Conservation (phyloP, 2,113 vertebrate species). For the Laticauda colubrina region DNA sequence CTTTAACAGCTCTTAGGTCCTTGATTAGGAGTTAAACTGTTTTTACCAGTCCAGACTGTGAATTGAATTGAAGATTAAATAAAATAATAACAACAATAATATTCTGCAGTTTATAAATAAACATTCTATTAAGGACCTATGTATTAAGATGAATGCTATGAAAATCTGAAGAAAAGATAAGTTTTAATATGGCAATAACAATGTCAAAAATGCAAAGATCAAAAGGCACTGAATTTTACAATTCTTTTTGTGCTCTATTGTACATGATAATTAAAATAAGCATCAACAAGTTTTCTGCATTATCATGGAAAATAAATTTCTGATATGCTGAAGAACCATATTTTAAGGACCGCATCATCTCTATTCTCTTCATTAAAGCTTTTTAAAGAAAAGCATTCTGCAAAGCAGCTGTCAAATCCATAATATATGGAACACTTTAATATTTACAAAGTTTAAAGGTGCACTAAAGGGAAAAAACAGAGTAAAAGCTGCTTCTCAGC, state of each 20-base stretch:
- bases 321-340: slow-evolving; percentile 41
- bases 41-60: not conserved
- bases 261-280: slow-evolving; percentile 5
- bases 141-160: slow-evolving; percentile 46
- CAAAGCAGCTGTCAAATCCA: slow-evolving; percentile 46
- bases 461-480: slow-evolving; percentile 64
- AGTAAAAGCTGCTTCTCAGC: slow-evolving; percentile 64
- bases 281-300: slow-evolving; percentile 5
- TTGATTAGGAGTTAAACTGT: not conserved
- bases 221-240: slow-evolving; percentile 47
- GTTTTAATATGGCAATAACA: slow-evolving; percentile 42
- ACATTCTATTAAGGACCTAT: slow-evolving; percentile 45
- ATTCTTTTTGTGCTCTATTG: slow-evolving; percentile 3
- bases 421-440: slow-evolving; percentile 47
- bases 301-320: slow-evolving; percentile 38
- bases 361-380: slow-evolving; percentile 64
- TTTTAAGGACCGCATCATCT: slow-evolving; percentile 42
- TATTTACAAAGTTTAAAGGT: slow-evolving; percentile 67
- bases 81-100: too few species aligned
- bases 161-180: slow-evolving; percentile 32
- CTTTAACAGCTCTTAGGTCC: not conserved
- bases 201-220: slow-evolving; percentile 38
- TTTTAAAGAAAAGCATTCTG: slow-evolving; percentile 67
- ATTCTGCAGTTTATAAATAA: slow-evolving; percentile 35
- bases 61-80: not conserved